Conservation (phyloP, 2,797 vertebrate genomes). For the Rhyacichthys aspro region DNA sequence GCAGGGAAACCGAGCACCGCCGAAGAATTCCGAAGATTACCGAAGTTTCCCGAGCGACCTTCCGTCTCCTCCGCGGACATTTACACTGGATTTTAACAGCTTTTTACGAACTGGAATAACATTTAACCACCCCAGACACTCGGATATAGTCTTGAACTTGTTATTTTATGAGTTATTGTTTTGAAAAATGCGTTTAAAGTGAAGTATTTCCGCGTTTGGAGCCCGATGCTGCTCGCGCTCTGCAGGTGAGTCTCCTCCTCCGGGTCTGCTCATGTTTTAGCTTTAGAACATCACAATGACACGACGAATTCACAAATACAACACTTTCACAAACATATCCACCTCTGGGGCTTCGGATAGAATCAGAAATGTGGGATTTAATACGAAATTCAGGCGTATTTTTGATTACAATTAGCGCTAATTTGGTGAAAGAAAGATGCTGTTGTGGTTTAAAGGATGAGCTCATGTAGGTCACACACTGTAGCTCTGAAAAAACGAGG, state of each 20-base stretch:
- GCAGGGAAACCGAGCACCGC: not conserved
- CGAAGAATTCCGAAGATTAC: not conserved
- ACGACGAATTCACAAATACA: not conserved
- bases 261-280: not conserved
- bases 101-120: not conserved
- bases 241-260: not conserved
- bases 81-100: not conserved
- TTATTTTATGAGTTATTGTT: not conserved
- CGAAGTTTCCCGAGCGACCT: slow-evolving; percentile 3
- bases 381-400: too few relatives aligned
- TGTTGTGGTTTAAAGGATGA: not conserved
- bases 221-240: not conserved
- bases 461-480: not conserved
- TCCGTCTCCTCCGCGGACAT: not conserved
- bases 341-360: too few relatives aligned
- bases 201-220: not conserved
- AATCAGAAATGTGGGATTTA: not conserved
- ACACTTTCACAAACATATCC: too few relatives aligned
- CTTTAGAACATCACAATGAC: not conserved
- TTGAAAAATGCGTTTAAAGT: not conserved
- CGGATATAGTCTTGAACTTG: not conserved
- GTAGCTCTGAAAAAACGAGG: not conserved
- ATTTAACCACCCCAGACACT: not conserved
- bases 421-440: not conserved
- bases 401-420: not conserved